A percentile compares a stretch with the other conserved stretches of the same genome.
Conservation (phyloP, 1,140 invertebrate genomes). For the Drosophila nasuta region DNA sequence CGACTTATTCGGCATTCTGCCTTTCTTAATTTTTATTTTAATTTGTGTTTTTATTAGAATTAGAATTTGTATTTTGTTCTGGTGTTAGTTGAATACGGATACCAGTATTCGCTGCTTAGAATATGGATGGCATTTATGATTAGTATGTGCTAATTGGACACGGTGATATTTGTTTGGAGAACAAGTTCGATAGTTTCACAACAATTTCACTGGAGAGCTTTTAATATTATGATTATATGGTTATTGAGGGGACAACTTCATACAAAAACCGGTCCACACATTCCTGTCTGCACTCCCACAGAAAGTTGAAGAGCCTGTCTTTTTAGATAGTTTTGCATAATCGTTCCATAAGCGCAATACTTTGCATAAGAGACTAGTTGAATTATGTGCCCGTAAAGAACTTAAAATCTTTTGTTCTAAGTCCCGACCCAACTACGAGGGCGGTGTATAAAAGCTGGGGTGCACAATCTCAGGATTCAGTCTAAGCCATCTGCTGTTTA, state of each 20-base stretch:
- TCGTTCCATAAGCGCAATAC: conserved; percentile 75
- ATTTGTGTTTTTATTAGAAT: conserved; percentile 21
- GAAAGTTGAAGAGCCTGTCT: conserved; percentile 58
- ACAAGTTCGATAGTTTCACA: conserved; percentile 70
- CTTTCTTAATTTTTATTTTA: conserved; percentile 20
- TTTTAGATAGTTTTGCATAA: conserved; percentile 77
- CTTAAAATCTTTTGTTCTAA: conserved; percentile 63
- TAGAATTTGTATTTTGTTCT: background rate
- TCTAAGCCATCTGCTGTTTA: conserved; percentile 66
- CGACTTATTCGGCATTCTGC: conserved; percentile 5
- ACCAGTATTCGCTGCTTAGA: conserved; percentile 48
- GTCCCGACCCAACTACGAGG: conserved; percentile 32
- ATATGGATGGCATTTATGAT: conserved; percentile 56
- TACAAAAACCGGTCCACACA: conserved; percentile 50
- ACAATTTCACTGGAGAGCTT: conserved; percentile 53
- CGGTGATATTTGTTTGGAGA: conserved; percentile 50
- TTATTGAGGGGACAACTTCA: background rate
- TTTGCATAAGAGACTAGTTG: conserved; percentile 75
- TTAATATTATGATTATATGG: conserved; percentile 21
- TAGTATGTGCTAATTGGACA: conserved; percentile 51
- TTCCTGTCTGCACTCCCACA: conserved; percentile 60
- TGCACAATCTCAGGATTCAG: conserved; percentile 66
- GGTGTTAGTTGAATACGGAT: conserved; percentile 52
- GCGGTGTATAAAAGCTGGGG: conserved; percentile 63
- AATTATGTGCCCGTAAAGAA: conserved; percentile 74